These are phyloP conservation scores for Danio rerio DNA, from an alignment of 2,113 vertebrate genomes.

Conservation along the genomic window DNA sequence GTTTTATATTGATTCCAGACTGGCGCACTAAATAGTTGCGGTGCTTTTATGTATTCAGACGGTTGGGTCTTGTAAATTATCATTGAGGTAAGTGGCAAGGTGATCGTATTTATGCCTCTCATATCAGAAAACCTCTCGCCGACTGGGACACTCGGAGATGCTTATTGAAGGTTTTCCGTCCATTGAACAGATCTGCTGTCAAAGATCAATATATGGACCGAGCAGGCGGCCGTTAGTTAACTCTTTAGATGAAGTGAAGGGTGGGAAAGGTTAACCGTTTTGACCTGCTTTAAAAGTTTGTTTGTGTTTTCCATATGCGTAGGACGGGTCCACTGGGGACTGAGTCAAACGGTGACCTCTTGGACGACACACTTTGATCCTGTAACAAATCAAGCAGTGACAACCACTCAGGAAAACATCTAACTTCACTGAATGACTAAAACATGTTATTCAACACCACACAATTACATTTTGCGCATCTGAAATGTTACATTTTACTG, in stretches of 20 bases:
- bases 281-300: conserved; percentile 53
- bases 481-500: no score
- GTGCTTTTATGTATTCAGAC: conserved; percentile 44
- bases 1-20: conserved; percentile 14
- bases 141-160: conserved; percentile 25
- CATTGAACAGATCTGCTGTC: conserved; percentile 57
- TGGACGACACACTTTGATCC: conserved; percentile 15
- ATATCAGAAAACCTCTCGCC: no score
- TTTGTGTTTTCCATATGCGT: conserved; percentile 48
- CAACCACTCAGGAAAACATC: no score
- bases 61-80: conserved; percentile 55
- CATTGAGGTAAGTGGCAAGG: conserved; percentile 59
- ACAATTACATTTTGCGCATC: no score
- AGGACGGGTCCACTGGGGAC: conserved; percentile 11
- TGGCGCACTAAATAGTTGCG: not conserved
- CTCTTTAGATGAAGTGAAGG: conserved; percentile 56
- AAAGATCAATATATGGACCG: conserved; percentile 72
- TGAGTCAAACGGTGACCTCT: conserved; percentile 45
- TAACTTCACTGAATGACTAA: no score
- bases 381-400: not conserved
- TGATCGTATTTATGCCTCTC: conserved; percentile 58
- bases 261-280: conserved; percentile 55
- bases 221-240: conserved; percentile 41
- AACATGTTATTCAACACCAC: no score
- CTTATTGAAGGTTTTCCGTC: conserved; percentile 43